Evolutionary conservation across 2,797 vertebrate species (phyloP), one percentile per base, ranked within the genome.

Genomic region (Notolepis coatsorum): DNA sequence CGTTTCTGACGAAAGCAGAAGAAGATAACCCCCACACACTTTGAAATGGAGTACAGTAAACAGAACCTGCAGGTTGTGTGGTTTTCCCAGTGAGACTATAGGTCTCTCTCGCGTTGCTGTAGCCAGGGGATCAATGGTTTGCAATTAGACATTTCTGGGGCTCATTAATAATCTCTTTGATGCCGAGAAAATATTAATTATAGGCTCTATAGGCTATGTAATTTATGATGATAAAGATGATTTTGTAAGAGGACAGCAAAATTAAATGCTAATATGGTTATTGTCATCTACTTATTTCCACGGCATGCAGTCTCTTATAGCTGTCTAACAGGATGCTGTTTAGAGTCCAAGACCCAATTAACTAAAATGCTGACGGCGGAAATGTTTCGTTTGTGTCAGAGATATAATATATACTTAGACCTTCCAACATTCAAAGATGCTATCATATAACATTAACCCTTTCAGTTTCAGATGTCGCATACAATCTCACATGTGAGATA

Each of bases 91-190:
- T 9, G 77, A 77, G 68, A 77, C 68, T 10, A 4, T 1, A 8
- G n/a, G 18, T 33, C 5, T 30, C 7, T 66, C 47, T 15, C 30
- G 67, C 50, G 38, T 61, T 63, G 41, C 47, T 62, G 27, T 56
- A 61, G 47, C 72, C 65, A 27, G 52, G 31, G 78, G 77, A 81
- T 79, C 66, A 49, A 78, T 51, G 77, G 21, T 70, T 47, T 39
- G 51, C 51, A 70, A 43, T 41, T 51, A 61, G 80, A 60, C 57
- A 57, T 73, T 65, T 47, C 53, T 63, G 66, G 65, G 71, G 10
- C 39, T 64, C 13, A 85, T 89, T 61, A 79, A 89, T 84, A 88
- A 87, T 91, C 82, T 52, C 79, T 88, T 84, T 91, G 83, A 87
- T 82, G 65, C 33, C n/a, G 54, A 61, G 63, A 41, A 17, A 5